Conservation (phyloP, 2,888 invertebrate genomes). For the Aethes cnicana region DNA sequence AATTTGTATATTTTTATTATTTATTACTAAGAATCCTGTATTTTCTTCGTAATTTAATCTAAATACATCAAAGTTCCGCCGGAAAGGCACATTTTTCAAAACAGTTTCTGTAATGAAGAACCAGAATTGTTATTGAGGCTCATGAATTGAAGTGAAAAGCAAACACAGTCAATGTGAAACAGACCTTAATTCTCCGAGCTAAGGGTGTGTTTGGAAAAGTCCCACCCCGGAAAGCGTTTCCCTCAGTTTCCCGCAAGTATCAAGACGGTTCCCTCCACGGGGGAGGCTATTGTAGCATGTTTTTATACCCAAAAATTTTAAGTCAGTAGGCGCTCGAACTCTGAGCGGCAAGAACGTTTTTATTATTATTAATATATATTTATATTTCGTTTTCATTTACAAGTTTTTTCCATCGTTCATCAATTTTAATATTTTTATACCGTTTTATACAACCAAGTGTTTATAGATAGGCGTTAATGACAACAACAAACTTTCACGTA, state of each 20-base stretch:
- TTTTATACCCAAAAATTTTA: conserved; percentile 83
- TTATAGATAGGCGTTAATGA: conserved; percentile 75
- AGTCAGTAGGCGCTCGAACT: conserved; percentile 83
- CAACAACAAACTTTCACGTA: conserved; percentile 49
- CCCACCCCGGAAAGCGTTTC: conserved; percentile 19
- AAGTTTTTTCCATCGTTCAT: conserved; percentile 80
- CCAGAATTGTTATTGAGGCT: conserved; percentile 24
- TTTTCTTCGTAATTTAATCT: background rate
- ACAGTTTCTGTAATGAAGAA: conserved; percentile 19
- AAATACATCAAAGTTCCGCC: background rate
- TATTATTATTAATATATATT: conserved; percentile 82
- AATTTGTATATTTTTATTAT: no score
- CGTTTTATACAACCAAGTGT: conserved; percentile 81
- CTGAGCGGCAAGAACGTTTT: conserved; percentile 80
- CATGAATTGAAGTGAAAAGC: conserved; percentile 30
- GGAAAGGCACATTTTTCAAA: conserved; percentile 8
- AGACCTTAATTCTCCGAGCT: background rate
- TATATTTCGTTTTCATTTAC: conserved; percentile 83
- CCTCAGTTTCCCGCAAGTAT: conserved; percentile 50
- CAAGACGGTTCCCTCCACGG: conserved; percentile 60
- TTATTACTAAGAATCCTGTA: no score
- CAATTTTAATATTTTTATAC: conserved; percentile 83
- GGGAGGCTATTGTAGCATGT: conserved; percentile 82
- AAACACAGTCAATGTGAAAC: background rate
- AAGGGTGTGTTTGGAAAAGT: background rate